These are phyloP conservation scores for Anolis sagrei DNA, from an alignment of 2,113 vertebrate species.

Conservation along the genomic window DNA sequence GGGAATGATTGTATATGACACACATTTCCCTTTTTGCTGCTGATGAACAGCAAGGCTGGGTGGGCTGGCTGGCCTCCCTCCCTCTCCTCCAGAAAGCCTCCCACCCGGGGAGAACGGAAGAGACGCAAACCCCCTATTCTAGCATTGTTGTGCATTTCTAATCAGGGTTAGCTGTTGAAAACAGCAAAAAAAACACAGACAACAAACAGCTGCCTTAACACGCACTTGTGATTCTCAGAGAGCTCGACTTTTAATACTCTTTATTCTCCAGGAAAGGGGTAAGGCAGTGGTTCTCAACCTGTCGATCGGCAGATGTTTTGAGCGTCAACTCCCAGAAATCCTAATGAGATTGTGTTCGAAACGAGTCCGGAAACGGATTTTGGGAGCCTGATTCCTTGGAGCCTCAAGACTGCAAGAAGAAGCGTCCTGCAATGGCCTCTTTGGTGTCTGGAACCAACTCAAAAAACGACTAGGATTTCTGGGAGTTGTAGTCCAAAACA, in stretches of 20 bases:
- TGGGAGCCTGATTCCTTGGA: too few species aligned
- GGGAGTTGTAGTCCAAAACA: too few species aligned
- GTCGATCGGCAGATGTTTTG: too few species aligned
- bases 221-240: not conserved
- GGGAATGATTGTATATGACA: conserved; percentile 54
- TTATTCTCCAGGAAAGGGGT: conserved; percentile 8
- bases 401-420: too few species aligned
- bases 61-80: conserved; percentile 48
- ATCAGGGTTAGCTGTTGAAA: conserved; percentile 65
- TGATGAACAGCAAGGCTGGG: conserved; percentile 61
- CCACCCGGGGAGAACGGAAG: conserved; percentile 12
- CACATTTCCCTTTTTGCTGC: conserved; percentile 64
- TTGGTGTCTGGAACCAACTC: too few species aligned
- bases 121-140: conserved; percentile 51
- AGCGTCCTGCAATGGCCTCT: too few species aligned
- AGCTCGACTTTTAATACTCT: conserved; percentile 32
- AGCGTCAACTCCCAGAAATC: too few species aligned
- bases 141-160: conserved; percentile 62
- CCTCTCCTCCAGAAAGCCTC: not conserved
- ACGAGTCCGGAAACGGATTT: too few species aligned
- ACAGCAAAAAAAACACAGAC: conserved; percentile 18
- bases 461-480: too few species aligned
- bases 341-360: too few species aligned
- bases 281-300: too few species aligned
- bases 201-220: conserved; percentile 45